Evolutionary conservation across 2,888 invertebrate species (phyloP), one percentile per base, ranked within the genome.

Genomic region (Tolmerus cingulatus): DNA sequence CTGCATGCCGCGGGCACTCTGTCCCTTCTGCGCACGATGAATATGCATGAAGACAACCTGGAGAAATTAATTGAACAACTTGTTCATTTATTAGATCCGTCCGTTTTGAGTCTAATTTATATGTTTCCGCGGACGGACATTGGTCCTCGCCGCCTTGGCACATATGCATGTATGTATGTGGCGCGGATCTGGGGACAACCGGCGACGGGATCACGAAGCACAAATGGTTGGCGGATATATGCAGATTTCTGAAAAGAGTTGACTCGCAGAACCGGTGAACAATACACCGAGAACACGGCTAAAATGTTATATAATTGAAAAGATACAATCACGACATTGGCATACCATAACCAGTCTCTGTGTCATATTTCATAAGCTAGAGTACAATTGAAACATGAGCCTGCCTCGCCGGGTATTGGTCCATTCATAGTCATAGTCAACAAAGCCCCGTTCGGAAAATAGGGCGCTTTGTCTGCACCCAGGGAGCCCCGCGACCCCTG

Each of bases 341-440:
- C 87, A 87, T 86, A 87, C 86, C 87, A 86, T 87, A 87, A 78
- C 79, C 79, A 87, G 85, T 40, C 79, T 46, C 57, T 74, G 74
- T 87, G 86, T 86, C 87, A 87, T 87, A 87, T 87, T 87, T 87
- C 87, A 87, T 87, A 87, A 87, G 77, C 77, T 76, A 30, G 82
- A 85, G 84, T 76, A 87, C 87, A 87, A 87, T 87, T 87, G 87
- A 86, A 87, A 86, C 86, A 86, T 87, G 87, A 79, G 85, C 30
- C 74, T 12, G 37, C 77, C 46, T 84, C 85, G 43, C 55, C 51
- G 55, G 16, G 79, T 51, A 76, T 55, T 66, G 84, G 40, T 74
- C 87, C 85, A 87, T 87, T 87, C 87, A 51, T 30, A 55, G 40
- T 14, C 34, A 46, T 7, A 51, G 34, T 14, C 55, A 57, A 77